Evolutionary conservation across 53 echinoderm and acorn worm genomes (phyloP).

Genomic region (Echinarachnius parma): DNA sequence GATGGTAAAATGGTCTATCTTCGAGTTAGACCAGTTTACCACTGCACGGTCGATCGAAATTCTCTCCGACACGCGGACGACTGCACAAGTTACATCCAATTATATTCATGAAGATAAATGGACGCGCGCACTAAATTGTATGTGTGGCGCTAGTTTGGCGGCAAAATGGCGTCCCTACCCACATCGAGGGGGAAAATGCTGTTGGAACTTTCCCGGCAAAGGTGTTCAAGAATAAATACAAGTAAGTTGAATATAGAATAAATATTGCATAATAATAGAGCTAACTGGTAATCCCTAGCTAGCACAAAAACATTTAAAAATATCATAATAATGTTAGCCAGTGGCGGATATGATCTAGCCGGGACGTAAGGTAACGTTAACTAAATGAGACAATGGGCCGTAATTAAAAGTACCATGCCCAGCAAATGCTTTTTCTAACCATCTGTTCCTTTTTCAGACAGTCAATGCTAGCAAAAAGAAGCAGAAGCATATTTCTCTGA

Average conservation of each 20-base stretch:
- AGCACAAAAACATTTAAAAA: slow-evolving; percentile 23
- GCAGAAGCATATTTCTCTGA: slow-evolving; percentile 15
- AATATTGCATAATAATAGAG: slow-evolving; percentile 20
- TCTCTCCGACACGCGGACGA: no score
- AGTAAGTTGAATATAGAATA: slow-evolving; percentile 14
- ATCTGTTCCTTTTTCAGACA: slow-evolving; percentile 8
- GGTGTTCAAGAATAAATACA: slow-evolving; percentile 11
- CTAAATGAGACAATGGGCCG: background rate
- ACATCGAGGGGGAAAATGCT: slow-evolving; percentile 14
- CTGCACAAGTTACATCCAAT: no score
- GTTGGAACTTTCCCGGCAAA: slow-evolving; percentile 18
- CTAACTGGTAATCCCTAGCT: slow-evolving; percentile 18
- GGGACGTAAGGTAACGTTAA: background rate
- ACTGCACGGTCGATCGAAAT: no score
- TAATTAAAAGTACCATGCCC: background rate
- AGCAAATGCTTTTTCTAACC: background rate
- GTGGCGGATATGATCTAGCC: slow-evolving; percentile 12
- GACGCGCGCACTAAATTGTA: no score
- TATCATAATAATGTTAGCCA: slow-evolving; percentile 11
- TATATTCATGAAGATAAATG: no score
- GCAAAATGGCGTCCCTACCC: slow-evolving; percentile 22
- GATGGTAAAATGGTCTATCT: no score
- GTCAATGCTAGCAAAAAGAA: slow-evolving; percentile 1
- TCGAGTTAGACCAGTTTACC: no score
- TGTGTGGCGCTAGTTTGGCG: slow-evolving; percentile 1